These are phyloP conservation scores for Stratiomys singularior DNA, from an alignment of 2,888 invertebrate species.

Conservation along the genomic window DNA sequence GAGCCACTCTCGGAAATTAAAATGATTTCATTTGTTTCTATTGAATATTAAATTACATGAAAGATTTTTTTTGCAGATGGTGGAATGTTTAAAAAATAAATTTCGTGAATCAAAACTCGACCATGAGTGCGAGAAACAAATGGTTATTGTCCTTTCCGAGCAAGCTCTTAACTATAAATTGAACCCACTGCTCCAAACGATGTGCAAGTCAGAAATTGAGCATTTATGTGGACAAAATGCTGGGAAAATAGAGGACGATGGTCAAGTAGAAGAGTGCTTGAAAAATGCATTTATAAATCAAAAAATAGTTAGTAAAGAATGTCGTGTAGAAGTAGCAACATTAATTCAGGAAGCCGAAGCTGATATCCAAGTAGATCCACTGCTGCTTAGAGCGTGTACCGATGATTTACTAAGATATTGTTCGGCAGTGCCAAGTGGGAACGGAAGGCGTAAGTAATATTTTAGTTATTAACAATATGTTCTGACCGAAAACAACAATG, in stretches of 20 bases:
- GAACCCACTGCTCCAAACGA: conserved; percentile 84
- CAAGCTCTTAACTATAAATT: conserved; percentile 91
- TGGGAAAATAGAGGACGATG: conserved; percentile 64
- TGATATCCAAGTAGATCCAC: conserved; percentile 95
- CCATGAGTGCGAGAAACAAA: conserved; percentile 81
- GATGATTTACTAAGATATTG: conserved; percentile 85
- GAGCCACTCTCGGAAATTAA: no score
- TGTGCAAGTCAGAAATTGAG: conserved; percentile 80
- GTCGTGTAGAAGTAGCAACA: conserved; percentile 86
- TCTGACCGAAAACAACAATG: neutral
- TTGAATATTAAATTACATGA: no score
- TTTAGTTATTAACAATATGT: neutral
- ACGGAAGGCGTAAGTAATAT: conserved; percentile 83
- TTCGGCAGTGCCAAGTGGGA: conserved; percentile 83
- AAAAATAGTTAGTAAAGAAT: conserved; percentile 78
- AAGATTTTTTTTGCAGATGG: conserved; percentile 63
- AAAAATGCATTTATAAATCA: conserved; percentile 83
- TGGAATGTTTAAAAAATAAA: conserved; percentile 84
- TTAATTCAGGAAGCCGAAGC: conserved; percentile 90
- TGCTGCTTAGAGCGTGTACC: conserved; percentile 88
- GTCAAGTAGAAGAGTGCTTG: conserved; percentile 86
- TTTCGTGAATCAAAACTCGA: conserved; percentile 80
- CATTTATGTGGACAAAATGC: conserved; percentile 69
- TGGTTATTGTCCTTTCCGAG: conserved; percentile 83
- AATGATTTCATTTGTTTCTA: no score